Conservation (phyloP, 2,113 vertebrate species). For the Ochotona princeps region DNA sequence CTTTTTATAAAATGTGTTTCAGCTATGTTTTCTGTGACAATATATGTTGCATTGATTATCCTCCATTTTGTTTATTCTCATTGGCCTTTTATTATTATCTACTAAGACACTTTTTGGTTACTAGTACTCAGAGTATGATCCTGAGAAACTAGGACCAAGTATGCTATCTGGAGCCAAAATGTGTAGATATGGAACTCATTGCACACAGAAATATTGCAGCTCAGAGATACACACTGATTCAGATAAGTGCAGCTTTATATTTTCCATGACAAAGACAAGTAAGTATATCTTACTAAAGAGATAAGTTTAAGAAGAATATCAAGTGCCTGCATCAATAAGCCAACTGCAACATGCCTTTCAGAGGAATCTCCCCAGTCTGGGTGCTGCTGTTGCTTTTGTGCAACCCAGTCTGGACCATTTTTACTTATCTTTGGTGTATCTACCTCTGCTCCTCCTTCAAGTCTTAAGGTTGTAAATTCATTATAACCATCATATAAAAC, state of each 20-base stretch:
- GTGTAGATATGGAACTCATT: background rate
- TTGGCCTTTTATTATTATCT: background rate
- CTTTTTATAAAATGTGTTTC: background rate
- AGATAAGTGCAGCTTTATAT: background rate
- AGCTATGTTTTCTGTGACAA: background rate
- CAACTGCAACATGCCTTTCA: background rate
- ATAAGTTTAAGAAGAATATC: background rate
- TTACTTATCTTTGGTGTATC: background rate
- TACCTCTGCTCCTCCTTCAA: background rate
- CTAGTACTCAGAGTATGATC: background rate
- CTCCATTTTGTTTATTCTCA: background rate
- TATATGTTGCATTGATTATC: background rate
- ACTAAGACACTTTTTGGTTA: background rate
- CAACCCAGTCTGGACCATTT: background rate
- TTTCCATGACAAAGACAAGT: background rate
- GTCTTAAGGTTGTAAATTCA: background rate
- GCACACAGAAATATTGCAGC: background rate
- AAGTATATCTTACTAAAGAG: background rate
- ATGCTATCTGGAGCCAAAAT: background rate
- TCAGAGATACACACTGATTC: background rate
- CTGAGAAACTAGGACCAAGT: background rate
- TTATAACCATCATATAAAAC: background rate
- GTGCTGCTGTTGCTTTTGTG: background rate
- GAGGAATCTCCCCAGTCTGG: background rate
- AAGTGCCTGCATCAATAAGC: background rate